phyloP scores from a whole-genome alignment of 2,888 invertebrate species.

The Hypolimnas misippus region DNA sequence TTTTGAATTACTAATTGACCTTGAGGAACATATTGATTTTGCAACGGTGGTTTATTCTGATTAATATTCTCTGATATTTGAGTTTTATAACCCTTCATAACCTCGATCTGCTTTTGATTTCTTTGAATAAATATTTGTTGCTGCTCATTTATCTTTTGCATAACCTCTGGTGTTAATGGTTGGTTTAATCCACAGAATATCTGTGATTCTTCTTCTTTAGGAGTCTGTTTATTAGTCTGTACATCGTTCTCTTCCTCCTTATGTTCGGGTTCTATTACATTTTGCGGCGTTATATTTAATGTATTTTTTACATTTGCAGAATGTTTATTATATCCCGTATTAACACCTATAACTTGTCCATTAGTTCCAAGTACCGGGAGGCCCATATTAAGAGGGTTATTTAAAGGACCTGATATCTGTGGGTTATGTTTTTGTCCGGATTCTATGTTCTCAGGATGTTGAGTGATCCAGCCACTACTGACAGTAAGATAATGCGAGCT shows the following conservation, averaged over 20 bases:
- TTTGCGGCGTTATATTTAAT: slow-evolving; percentile 51
- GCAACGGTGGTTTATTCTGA: slow-evolving; percentile 62
- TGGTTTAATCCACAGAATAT: slow-evolving; percentile 77
- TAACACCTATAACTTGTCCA: slow-evolving; percentile 85
- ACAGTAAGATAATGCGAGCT: slow-evolving; percentile 78
- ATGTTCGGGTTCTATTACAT: slow-evolving; percentile 53
- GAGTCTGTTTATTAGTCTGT: slow-evolving; percentile 51
- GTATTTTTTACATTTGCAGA: slow-evolving; percentile 58
- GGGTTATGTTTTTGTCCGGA: slow-evolving; percentile 57
- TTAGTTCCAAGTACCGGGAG: slow-evolving; percentile 82
- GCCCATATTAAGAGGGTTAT: slow-evolving; percentile 59
- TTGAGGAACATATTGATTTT: slow-evolving; percentile 67
- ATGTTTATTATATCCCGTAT: slow-evolving; percentile 71
- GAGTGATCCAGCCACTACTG: slow-evolving; percentile 78
- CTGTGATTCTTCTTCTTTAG: slow-evolving; percentile 74
- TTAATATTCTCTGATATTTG: slow-evolving; percentile 66
- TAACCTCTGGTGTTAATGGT: slow-evolving; percentile 78
- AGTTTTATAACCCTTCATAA: slow-evolving; percentile 78
- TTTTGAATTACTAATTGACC: slow-evolving; percentile 77
- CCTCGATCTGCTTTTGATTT: slow-evolving; percentile 81
- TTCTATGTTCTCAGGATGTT: slow-evolving; percentile 66
- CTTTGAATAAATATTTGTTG: slow-evolving; percentile 84
- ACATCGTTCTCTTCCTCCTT: slow-evolving; percentile 68
- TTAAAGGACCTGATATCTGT: slow-evolving; percentile 48
- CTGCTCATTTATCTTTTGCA: slow-evolving; percentile 83